Conservation (phyloP, 2,113 vertebrate species). For the Carlito syrichta region DNA sequence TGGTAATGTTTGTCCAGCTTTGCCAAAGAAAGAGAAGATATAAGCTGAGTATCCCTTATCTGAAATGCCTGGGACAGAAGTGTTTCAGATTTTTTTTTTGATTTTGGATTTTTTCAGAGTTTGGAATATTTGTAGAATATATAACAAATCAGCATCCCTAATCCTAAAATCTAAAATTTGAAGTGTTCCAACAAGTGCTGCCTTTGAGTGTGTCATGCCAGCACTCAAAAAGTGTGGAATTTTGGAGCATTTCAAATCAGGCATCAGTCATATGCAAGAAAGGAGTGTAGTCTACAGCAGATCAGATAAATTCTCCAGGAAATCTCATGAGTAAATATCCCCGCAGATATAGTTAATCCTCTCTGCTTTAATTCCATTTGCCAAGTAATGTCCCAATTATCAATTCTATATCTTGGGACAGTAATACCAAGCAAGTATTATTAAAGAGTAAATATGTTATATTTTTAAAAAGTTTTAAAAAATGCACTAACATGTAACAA, state of each 20-base stretch:
- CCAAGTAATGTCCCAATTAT: neutral
- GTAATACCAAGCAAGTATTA: neutral
- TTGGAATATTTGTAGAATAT: neutral
- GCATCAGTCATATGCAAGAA: neutral
- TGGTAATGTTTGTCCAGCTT: neutral
- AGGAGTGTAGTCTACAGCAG: neutral
- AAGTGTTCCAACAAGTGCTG: neutral
- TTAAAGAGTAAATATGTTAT: neutral
- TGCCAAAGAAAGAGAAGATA: neutral
- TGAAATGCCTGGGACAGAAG: neutral
- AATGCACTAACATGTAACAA: neutral
- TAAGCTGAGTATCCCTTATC: neutral
- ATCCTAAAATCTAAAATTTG: neutral
- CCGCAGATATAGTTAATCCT: neutral
- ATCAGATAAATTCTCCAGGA: neutral
- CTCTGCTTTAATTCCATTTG: neutral
- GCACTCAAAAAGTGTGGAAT: neutral
- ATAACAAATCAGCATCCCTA: neutral
- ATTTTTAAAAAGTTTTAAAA: slow-evolving; percentile 46
- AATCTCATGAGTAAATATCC: neutral
- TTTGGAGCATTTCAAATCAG: neutral
- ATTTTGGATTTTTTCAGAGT: neutral
- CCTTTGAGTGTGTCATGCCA: neutral
- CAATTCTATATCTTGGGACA: neutral
- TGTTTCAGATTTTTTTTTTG: neutral